Base-by-base conservation (phyloP, 2,888 invertebrate genomes). In the Trichopoda pennipes region DNA sequence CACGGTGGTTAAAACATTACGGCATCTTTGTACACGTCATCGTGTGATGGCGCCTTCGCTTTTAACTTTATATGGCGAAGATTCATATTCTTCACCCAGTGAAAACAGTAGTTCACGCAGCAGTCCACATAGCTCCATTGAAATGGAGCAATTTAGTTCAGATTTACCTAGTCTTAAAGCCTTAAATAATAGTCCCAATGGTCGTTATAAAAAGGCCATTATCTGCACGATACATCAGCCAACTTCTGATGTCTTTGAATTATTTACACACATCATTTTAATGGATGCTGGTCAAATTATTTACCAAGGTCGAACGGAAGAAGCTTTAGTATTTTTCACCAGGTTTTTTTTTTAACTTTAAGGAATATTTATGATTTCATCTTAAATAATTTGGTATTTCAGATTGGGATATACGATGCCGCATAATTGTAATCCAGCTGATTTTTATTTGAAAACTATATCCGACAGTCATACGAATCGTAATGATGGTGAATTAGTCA, bases 181-280 rank as follows among this genome's bases (percentile, higher is more conserved):
- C 91, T 55, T 88, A 12, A 88, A 86, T 69, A 85, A 85, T 61
- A 86, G 87, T 53, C 85, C 88, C 8, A 87, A 86, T 66, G 88
- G 87, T 0, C 86, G 69, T 1, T 87, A 85, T 28, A 87, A 87
- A 75, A 96, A 96, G 91, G 94, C 96, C 23, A 95, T 97, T 44
- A 93, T 98, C 68, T 95, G 96, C 87, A 96, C 97, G 0, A 95
- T 98, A 60, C 98, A 98, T 91, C 98, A 98, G 90, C 98, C 98
- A 0, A 95, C 96, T 3, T 97, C 97, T 0, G 96, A 97, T 84
- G 93, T 96, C 53, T 96, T 96, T 87, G 95, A 96, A 86, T 91
- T 95, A 86, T 98, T 98, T 91, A 95, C 97, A 81, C 93, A 95
- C 87, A 93, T 96, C 9, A 93, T 96, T 38, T 91, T 98, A 12